A percentile compares a stretch with the other conserved stretches of the same genome.
These are phyloP conservation scores for Venturia canescens DNA, from an alignment of 1,140 invertebrate species.

Conservation along the genomic window DNA sequence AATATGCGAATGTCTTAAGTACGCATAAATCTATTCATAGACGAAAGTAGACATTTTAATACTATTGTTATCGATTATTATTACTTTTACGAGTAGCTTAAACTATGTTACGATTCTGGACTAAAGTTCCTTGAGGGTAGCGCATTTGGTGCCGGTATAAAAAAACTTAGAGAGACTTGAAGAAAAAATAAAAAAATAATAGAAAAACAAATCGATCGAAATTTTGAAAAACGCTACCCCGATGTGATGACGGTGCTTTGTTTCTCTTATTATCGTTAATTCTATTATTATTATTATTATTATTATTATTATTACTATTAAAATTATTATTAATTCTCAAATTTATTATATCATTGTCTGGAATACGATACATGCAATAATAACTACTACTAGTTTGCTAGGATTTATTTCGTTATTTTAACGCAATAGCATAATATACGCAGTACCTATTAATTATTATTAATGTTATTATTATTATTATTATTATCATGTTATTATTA, in stretches of 20 bases:
- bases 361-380: slow-evolving; percentile 48
- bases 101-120: slow-evolving; percentile 66
- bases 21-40: neutral
- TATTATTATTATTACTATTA: too few species aligned
- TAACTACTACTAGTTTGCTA: slow-evolving; percentile 48
- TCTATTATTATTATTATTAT: slow-evolving; percentile 30
- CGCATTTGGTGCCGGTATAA: slow-evolving; percentile 57
- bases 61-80: slow-evolving; percentile 3
- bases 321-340: too few species aligned
- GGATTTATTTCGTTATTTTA: slow-evolving; percentile 59
- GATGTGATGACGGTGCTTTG: slow-evolving; percentile 77
- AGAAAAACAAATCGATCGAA: slow-evolving; percentile 44
- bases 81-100: slow-evolving; percentile 41
- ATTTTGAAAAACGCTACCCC: slow-evolving; percentile 61
- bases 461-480: slow-evolving; percentile 58
- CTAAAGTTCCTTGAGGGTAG: slow-evolving; percentile 73
- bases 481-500: slow-evolving; percentile 59
- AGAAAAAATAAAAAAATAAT: neutral
- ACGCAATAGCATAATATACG: slow-evolving; percentile 51
- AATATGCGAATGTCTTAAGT: too few species aligned
- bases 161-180: too few species aligned
- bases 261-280: slow-evolving; percentile 67
- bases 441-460: slow-evolving; percentile 58
- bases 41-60: neutral
- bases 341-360: slow-evolving; percentile 40